Conservation (phyloP, 2,797 vertebrate genomes). For the Acropternis orthonyx region DNA sequence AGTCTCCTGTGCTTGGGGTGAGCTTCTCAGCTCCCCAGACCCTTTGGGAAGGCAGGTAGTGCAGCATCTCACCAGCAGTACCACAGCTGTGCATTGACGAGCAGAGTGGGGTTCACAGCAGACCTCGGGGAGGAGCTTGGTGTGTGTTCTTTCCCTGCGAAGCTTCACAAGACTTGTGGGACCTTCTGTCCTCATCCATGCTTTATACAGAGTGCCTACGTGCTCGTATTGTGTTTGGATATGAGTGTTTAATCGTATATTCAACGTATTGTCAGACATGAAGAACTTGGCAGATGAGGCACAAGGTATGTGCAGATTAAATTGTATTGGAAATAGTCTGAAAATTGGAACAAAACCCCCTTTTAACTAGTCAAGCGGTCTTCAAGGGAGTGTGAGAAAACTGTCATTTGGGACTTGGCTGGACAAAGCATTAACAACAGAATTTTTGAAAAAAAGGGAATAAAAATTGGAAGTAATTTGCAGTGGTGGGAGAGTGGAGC, state of each 20-base stretch:
- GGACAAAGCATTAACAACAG: neutral
- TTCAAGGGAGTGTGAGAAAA: slow-evolving; percentile 4
- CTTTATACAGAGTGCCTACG: slow-evolving; percentile 48
- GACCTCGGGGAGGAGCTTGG: neutral
- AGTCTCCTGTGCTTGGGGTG: neutral
- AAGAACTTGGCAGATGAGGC: slow-evolving; percentile 8
- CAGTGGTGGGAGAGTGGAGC: neutral
- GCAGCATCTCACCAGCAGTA: neutral
- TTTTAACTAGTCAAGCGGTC: neutral
- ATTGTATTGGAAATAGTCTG: slow-evolving; percentile 48
- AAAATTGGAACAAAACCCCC: slow-evolving; percentile 33
- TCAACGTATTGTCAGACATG: neutral
- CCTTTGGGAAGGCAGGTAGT: neutral
- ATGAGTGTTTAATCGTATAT: slow-evolving; percentile 20
- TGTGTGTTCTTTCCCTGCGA: slow-evolving; percentile 56
- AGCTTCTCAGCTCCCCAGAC: neutral
- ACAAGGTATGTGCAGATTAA: slow-evolving; percentile 60
- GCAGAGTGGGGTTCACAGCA: neutral
- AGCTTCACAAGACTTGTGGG: slow-evolving; percentile 57
- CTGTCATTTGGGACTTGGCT: slow-evolving; percentile 8
- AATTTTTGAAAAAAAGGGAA: neutral
- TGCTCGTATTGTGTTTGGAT: slow-evolving; percentile 38
- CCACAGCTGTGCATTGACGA: neutral
- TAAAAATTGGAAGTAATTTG: slow-evolving; percentile 26
- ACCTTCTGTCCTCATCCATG: slow-evolving; percentile 57